Percentiles rank a stretch among this genome's conserved stretches.
Evolutionary conservation across 2,113 vertebrate species (phyloP).

Genomic region (Myiopsitta monachus): DNA sequence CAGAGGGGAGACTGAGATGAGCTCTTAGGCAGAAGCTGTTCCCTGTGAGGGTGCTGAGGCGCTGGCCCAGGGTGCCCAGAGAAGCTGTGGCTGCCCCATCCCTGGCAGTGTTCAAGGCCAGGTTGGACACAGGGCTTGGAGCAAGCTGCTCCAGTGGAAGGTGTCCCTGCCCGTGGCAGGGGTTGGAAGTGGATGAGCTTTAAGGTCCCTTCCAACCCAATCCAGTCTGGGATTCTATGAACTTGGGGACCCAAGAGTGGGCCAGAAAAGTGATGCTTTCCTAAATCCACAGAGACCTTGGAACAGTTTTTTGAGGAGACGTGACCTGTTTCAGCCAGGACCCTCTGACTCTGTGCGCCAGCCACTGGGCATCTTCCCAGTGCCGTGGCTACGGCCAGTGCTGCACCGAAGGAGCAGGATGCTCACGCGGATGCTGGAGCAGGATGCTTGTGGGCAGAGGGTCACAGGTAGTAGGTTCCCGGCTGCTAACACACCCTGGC

Average conservation of each 20-base stretch:
- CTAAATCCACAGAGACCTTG: neutral
- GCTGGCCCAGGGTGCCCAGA: too few species aligned
- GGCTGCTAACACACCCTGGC: neutral
- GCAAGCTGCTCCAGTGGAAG: neutral
- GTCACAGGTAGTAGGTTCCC: neutral
- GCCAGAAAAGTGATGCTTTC: neutral
- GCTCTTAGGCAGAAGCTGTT: too few species aligned
- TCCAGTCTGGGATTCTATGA: neutral
- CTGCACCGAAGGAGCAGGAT: rapidly evolving
- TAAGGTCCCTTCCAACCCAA: neutral
- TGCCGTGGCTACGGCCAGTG: neutral
- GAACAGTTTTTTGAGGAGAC: neutral
- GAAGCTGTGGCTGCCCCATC: too few species aligned
- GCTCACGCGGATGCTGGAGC: rapidly evolving
- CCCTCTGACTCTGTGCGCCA: rapidly evolving
- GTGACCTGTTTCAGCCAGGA: neutral
- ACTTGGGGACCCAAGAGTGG: neutral
- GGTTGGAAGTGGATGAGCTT: neutral
- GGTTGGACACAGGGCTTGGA: neutral
- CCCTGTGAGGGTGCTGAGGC: too few species aligned
- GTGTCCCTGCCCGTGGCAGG: neutral
- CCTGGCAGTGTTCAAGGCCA: too few species aligned
- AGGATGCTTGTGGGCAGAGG: neutral
- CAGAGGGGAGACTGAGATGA: too few species aligned
- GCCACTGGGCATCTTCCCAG: neutral